Base-by-base conservation (phyloP, 2,113 vertebrate species). In the Rattus norvegicus region DNA sequence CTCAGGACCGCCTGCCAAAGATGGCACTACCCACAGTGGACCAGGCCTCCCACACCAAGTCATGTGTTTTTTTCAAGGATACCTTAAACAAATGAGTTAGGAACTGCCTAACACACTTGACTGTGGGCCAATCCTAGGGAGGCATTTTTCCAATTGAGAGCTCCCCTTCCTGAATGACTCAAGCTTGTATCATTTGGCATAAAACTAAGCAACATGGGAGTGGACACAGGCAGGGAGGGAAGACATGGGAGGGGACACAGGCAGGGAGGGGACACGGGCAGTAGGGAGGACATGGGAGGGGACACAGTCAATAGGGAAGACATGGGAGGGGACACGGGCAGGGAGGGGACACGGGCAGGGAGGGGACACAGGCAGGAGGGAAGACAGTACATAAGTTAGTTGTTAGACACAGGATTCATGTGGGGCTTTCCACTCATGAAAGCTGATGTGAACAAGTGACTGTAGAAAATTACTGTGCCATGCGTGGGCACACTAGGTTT, bases 371-470 rank as follows among this genome's bases (percentile, higher is more conserved):
- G 70, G 39, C n/a, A 56, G 47, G 2, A 91, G 69, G 61, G 67
- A 70, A 91, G 43, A 59, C n/a, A 59, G 85, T 47, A 54, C 59
- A 76, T 59, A 88, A 92, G 85, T 88, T 86, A 88, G 47, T 85
- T 70, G 80, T 84, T 76, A 88, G 73, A 91, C 80, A 77, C 22
- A 22, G 5, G 12, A 73, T 88, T 84, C 90, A 49, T 1, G 30
- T 28, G 43, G 61, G 54, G 33, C 59, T 88, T 70, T 52, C 89
- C 63, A 39, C 1, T 52, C 70, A 81, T 39, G 76, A 84, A 93
- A 91, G 39, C 76, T 65, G 76, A 85, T 43, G 49, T 30, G 26
- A 92, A 92, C 70, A 88, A 94, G 69, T 24, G 56, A 33, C 3
- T 8, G 49, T 0, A 80, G 49, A 92, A 93, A 88, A 69, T 36